Base-by-base conservation (phyloP, 2,797 vertebrate genomes). In the Apodemus agrarius region DNA sequence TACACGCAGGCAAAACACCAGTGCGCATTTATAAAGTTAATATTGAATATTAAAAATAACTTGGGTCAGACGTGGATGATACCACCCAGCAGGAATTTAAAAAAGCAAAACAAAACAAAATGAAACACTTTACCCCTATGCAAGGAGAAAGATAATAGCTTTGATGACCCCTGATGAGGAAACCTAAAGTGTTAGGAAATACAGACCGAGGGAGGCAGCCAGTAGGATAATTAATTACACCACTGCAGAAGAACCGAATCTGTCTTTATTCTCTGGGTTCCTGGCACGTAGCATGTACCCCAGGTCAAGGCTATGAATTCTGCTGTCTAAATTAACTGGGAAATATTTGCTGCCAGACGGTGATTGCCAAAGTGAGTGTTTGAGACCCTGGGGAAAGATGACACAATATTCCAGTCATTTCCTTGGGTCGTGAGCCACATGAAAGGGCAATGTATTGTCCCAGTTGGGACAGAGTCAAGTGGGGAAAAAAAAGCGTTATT, bases 381-480 rank as follows among this genome's bases (percentile, higher is more conserved):
- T 29, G 37, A 82, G 74, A 79, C 85, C 59, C 78, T 52, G 92
- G 88, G 96, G n/a, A 93, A 61, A 95, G 90, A 80, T 90, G 80
- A 94, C 61, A 96, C 95, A 87, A 34, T 83, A 93, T 80, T 57
- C 40, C 79, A 92, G 69, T 94, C 90, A 86, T 40, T 97, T 96
- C 81, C 92, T 86, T 91, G 87, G 94, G 83, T 93, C 29, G 12
- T 46, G 63, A 83, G 81, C 95, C 91, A 83, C 67, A 89, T 76
- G 57, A 96, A 86, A 96, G 76, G 87, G 63, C 43, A 92, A 95
- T 87, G 76, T 93, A 87, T 93, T 94, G 74, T 78, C 59, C 88
- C 78, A 84, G 93, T 43, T 87, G 78, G 91, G 85, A 88, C 59
- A 76, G 43, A 94, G 87, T 63, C 24, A 54, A 90, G 61, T 85